A percentile compares a stretch with the other conserved stretches of the same genome.
phyloP scores from a whole-genome alignment of 2,113 vertebrate species.

The Gnathonemus echidnorhynchus region DNA sequence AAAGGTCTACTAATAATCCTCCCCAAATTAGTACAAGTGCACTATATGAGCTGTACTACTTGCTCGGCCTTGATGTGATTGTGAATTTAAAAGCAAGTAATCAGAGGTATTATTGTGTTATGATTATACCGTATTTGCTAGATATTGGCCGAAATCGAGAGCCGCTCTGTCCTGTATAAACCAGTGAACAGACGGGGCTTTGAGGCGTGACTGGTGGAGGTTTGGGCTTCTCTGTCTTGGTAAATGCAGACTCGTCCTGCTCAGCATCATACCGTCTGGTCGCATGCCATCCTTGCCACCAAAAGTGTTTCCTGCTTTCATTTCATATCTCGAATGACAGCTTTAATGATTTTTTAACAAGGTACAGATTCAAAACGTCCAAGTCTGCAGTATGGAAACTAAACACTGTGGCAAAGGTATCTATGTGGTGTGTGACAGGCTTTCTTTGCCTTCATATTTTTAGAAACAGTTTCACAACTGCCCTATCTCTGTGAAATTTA shows the following conservation, averaged over 20 bases:
- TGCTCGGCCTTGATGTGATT: neutral
- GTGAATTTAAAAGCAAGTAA: neutral
- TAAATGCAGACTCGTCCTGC: neutral
- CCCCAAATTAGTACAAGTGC: neutral
- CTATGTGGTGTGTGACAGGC: neutral
- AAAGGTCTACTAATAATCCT: neutral
- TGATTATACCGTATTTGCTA: neutral
- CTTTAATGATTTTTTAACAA: neutral
- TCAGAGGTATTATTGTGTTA: neutral
- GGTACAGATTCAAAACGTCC: neutral
- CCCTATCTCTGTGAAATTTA: neutral
- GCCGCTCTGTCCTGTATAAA: neutral
- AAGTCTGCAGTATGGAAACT: neutral
- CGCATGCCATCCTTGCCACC: neutral
- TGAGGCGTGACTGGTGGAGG: neutral
- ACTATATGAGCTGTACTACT: neutral
- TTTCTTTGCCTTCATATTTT: neutral
- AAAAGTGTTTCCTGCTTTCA: neutral
- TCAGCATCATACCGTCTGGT: neutral
- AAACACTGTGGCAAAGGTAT: neutral
- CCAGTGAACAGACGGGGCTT: neutral
- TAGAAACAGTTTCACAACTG: neutral
- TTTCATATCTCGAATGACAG: neutral
- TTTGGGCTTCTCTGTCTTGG: neutral
- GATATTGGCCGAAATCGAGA: neutral